Conservation (phyloP, 2,797 vertebrate genomes). For the Hemibagrus guttatus region DNA sequence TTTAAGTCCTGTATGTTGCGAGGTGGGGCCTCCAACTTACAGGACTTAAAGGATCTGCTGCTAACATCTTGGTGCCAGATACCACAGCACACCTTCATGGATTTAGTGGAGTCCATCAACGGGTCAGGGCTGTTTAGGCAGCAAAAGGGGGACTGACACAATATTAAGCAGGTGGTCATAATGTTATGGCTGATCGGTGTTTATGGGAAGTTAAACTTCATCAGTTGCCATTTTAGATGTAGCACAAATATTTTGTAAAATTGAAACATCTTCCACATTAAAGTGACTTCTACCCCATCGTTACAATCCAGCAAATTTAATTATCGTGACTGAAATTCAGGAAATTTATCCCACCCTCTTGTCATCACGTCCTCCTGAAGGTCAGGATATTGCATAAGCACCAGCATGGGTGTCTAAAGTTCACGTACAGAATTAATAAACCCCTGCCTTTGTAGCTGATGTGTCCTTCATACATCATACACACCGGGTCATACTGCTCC, state of each 20-base stretch:
- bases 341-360: not conserved
- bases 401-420: not conserved
- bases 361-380: slow-evolving; percentile 45
- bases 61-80: no score
- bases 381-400: slow-evolving; percentile 36
- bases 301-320: not conserved
- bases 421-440: slow-evolving; percentile 32
- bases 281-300: no score
- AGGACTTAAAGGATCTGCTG: no score
- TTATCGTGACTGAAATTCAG: not conserved
- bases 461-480: slow-evolving; percentile 29
- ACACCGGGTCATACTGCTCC: slow-evolving; percentile 13
- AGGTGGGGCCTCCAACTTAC: no score
- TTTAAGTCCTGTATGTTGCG: no score
- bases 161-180: no score
- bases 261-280: not conserved
- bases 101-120: no score
- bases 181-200: no score
- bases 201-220: not conserved
- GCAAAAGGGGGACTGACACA: no score
- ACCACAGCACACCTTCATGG: no score
- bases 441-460: slow-evolving; percentile 1
- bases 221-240: not conserved
- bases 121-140: no score
- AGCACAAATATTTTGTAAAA: not conserved